phyloP scores from a whole-genome alignment of 2,797 vertebrate genomes.

The Monodelphis domestica region DNA sequence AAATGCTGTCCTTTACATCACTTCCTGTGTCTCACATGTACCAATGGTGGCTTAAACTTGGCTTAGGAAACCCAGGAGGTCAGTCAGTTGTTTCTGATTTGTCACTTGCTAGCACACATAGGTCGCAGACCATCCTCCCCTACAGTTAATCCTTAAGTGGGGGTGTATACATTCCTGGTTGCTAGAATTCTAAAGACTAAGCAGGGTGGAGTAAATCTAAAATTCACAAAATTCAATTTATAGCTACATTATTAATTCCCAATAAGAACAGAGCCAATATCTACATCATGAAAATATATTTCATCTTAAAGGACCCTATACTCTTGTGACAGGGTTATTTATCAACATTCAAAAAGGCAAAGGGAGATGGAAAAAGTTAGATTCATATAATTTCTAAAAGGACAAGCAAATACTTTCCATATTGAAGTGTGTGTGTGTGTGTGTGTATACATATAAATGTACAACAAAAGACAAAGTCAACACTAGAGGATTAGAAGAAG shows the following conservation, averaged over 20 bases:
- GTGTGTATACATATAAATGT: not conserved
- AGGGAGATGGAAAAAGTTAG: not conserved
- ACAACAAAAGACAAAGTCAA: not conserved
- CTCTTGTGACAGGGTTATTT: not conserved
- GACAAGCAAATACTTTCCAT: not conserved
- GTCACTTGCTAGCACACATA: too few species aligned
- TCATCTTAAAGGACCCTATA: not conserved
- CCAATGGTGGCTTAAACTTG: too few species aligned
- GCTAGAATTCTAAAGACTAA: too few species aligned
- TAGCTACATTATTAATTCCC: not conserved
- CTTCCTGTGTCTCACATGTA: too few species aligned
- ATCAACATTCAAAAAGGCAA: not conserved
- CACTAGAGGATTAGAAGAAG: not conserved
- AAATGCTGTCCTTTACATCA: too few species aligned
- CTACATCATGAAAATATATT: not conserved
- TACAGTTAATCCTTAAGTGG: too few species aligned
- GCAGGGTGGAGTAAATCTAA: too few species aligned
- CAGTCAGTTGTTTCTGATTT: too few species aligned
- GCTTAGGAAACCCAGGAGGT: too few species aligned
- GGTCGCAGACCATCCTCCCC: too few species aligned
- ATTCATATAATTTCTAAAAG: not conserved
- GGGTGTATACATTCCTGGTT: too few species aligned
- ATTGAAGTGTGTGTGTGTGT: not conserved
- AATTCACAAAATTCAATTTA: too few species aligned
- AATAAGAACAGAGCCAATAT: not conserved